Percentiles rank a stretch among this genome's conserved stretches.
Conservation (phyloP, 2,888 invertebrate genomes). For the Dascillus cervinus region DNA sequence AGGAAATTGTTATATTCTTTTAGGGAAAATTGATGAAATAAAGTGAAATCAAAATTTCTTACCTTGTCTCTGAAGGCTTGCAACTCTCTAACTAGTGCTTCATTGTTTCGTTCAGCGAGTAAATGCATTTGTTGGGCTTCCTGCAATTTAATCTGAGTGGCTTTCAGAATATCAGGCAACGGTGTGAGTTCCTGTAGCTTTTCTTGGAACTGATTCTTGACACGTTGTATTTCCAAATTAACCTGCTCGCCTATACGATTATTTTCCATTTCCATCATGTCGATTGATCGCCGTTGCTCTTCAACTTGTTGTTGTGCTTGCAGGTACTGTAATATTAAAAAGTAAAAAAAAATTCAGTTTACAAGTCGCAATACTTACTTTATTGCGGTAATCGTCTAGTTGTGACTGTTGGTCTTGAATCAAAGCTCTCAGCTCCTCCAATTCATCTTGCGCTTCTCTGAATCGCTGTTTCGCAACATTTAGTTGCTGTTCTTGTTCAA, state of each 20-base stretch:
- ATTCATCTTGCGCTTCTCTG: constrained; percentile 53
- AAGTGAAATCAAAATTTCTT: constrained; percentile 6
- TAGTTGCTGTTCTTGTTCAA: constrained; percentile 53
- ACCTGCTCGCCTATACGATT: constrained; percentile 64
- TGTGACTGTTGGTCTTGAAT: constrained; percentile 60
- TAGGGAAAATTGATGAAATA: constrained; percentile 2
- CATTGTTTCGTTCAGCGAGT: constrained; percentile 58
- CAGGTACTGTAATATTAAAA: constrained; percentile 45
- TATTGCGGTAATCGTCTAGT: constrained; percentile 61
- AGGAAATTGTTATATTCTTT: constrained; percentile 6
- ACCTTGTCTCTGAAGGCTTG: constrained; percentile 55
- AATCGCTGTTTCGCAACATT: constrained; percentile 48
- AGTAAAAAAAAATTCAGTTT: background rate
- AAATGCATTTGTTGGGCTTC: constrained; percentile 62
- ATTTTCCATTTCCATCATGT: constrained; percentile 65
- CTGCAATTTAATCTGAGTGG: constrained; percentile 58
- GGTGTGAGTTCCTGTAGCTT: constrained; percentile 63
- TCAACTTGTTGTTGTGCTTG: constrained; percentile 64
- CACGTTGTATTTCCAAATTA: constrained; percentile 60
- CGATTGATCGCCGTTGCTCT: constrained; percentile 61
- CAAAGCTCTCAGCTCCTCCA: constrained; percentile 49
- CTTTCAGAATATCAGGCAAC: constrained; percentile 60
- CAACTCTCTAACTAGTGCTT: constrained; percentile 58
- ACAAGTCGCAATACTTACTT: constrained; percentile 35
- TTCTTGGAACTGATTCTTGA: constrained; percentile 66